phyloP scores from a whole-genome alignment of 2,888 invertebrate species.

The Drosophila quinaria region DNA sequence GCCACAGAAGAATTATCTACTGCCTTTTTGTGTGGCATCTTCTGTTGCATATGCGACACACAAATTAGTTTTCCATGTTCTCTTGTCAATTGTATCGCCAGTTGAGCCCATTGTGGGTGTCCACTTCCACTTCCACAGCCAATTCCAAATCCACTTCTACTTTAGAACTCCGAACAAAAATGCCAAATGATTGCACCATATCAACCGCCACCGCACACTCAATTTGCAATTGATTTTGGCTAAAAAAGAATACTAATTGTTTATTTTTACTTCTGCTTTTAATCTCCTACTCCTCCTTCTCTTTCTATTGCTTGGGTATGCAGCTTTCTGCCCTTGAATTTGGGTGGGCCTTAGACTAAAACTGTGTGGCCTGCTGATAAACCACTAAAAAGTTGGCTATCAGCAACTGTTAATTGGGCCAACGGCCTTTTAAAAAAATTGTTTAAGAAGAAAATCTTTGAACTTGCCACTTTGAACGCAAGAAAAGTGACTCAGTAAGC shows the following conservation, averaged over 20 bases:
- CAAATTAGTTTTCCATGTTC: slow-evolving; percentile 85
- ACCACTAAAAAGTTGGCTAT: slow-evolving; percentile 4
- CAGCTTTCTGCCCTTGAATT: slow-evolving; percentile 33
- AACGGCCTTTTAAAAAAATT: slow-evolving; percentile 2
- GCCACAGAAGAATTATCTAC: slow-evolving; percentile 9
- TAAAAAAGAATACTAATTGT: slow-evolving; percentile 36
- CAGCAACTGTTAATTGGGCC: slow-evolving; percentile 15
- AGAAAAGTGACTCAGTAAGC: neutral
- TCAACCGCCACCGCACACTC: slow-evolving; percentile 40
- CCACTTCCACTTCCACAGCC: slow-evolving; percentile 49
- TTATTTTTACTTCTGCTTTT: slow-evolving; percentile 6
- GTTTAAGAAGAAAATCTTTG: neutral
- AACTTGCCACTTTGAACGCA: neutral
- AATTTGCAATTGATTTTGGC: slow-evolving; percentile 69
- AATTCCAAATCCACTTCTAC: slow-evolving; percentile 39
- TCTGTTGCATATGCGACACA: slow-evolving; percentile 72
- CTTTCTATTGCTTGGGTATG: slow-evolving; percentile 12
- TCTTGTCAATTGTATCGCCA: slow-evolving; percentile 83
- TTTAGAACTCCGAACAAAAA: slow-evolving; percentile 23
- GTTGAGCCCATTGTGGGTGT: slow-evolving; percentile 66
- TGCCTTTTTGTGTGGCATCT: slow-evolving; percentile 38
- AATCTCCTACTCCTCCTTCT: neutral
- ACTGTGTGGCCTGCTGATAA: slow-evolving; percentile 16
- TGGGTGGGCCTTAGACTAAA: slow-evolving; percentile 17
- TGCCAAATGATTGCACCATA: slow-evolving; percentile 58